Evolutionary conservation across 2,888 invertebrate species (phyloP).

Genomic region (Drosophila sordidapex): DNA sequence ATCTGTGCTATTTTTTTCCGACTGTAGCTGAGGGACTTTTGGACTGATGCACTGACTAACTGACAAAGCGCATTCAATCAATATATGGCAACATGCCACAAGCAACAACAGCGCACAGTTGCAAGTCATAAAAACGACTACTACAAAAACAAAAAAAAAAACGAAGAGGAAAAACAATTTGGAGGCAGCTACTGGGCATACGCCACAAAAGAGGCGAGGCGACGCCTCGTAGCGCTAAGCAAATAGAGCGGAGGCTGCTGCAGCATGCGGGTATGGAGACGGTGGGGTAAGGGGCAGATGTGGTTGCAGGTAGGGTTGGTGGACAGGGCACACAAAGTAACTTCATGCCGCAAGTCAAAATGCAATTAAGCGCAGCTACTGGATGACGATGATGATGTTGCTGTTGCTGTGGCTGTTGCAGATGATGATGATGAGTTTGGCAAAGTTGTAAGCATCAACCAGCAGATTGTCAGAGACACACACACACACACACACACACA

Average conservation of each 20-base stretch:
- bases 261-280: constrained; percentile 34
- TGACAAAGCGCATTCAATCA: constrained; percentile 78
- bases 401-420: constrained; percentile 9
- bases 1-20: neutral
- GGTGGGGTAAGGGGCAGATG: constrained; percentile 3
- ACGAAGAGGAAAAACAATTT: constrained; percentile 46
- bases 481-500: neutral
- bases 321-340: constrained; percentile 62
- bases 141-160: constrained; percentile 39
- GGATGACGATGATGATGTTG: constrained; percentile 26
- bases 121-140: constrained; percentile 76
- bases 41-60: constrained; percentile 33
- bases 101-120: constrained; percentile 63
- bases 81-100: constrained; percentile 47
- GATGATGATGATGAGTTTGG: constrained; percentile 41
- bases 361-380: constrained; percentile 79
- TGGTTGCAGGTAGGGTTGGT: constrained; percentile 5
- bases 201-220: constrained; percentile 69
- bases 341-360: constrained; percentile 82
- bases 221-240: constrained; percentile 71
- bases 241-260: constrained; percentile 67
- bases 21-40: constrained; percentile 1
- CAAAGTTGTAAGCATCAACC: constrained; percentile 65
- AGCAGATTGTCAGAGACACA: constrained; percentile 68
- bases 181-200: constrained; percentile 72